These are phyloP conservation scores for Panopea generosa DNA, from an alignment of 2,888 invertebrate genomes.

Conservation along the genomic window DNA sequence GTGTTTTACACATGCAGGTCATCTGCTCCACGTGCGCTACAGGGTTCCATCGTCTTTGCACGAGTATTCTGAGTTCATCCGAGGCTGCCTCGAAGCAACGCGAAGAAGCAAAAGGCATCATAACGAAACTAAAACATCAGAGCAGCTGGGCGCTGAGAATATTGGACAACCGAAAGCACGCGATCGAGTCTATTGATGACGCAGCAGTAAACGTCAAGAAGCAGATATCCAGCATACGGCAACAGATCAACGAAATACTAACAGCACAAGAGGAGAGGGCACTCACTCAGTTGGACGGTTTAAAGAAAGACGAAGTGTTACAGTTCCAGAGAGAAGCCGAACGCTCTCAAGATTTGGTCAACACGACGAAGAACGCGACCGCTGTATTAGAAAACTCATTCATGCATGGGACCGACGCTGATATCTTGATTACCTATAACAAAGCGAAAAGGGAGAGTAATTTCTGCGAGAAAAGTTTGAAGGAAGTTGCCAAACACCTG, in stretches of 20 bases:
- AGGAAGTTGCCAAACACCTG: constrained; percentile 59
- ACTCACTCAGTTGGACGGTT: constrained; percentile 59
- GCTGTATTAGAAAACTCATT: constrained; percentile 62
- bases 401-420: constrained; percentile 65
- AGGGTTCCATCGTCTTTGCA: constrained; percentile 60
- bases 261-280: constrained; percentile 63
- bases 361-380: constrained; percentile 63
- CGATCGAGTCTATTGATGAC: constrained; percentile 50
- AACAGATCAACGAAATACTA: constrained; percentile 64
- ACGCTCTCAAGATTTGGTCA: constrained; percentile 60
- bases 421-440: constrained; percentile 60
- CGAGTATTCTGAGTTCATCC: constrained; percentile 54
- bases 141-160: constrained; percentile 64
- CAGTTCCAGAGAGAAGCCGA: constrained; percentile 61
- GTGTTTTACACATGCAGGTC: constrained; percentile 38
- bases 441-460: constrained; percentile 62
- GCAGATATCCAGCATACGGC: constrained; percentile 63
- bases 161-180: constrained; percentile 65
- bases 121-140: constrained; percentile 64
- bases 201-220: constrained; percentile 61
- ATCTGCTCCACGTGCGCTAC: constrained; percentile 66
- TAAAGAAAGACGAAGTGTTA: constrained; percentile 54
- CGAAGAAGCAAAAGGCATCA: constrained; percentile 54
- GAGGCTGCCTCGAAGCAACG: constrained; percentile 60
- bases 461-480: constrained; percentile 62